Conservation (phyloP, 2,888 invertebrate species). For the Drosophila kanekoi region DNA sequence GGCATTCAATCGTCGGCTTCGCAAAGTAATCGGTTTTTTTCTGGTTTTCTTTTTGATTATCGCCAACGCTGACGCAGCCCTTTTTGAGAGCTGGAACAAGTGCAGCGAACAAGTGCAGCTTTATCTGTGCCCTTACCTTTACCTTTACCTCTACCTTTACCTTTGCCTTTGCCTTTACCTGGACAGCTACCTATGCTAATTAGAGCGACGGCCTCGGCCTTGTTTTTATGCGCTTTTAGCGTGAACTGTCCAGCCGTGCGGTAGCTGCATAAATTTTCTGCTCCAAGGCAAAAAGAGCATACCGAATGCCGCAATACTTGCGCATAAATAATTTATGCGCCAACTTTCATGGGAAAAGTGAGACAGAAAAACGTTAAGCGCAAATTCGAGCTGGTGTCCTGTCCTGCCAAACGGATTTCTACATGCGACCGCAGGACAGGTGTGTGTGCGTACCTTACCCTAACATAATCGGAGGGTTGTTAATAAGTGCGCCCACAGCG, state of each 20-base stretch:
- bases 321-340: slow-evolving; percentile 66
- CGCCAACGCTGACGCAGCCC: slow-evolving; percentile 44
- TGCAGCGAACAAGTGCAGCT: slow-evolving; percentile 48
- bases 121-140: slow-evolving; percentile 42
- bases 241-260: slow-evolving; percentile 58
- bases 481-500: slow-evolving; percentile 45
- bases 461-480: slow-evolving; percentile 31
- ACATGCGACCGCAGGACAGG: slow-evolving; percentile 59
- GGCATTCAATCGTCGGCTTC: slow-evolving; percentile 10
- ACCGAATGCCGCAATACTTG: slow-evolving; percentile 8
- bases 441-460: slow-evolving; percentile 34
- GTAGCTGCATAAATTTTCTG: slow-evolving; percentile 76
- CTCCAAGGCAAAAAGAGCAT: slow-evolving; percentile 56
- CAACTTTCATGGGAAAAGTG: slow-evolving; percentile 74
- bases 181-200: slow-evolving; percentile 67
- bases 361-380: slow-evolving; percentile 70
- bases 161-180: slow-evolving; percentile 11
- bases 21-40: neutral
- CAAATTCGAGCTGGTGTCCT: slow-evolving; percentile 70
- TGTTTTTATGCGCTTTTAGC: slow-evolving; percentile 77
- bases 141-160: slow-evolving; percentile 18
- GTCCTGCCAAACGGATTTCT: slow-evolving; percentile 59
- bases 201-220: slow-evolving; percentile 79
- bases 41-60: slow-evolving; percentile 38
- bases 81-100: slow-evolving; percentile 49